A percentile compares a stretch with the other conserved stretches of the same genome.
These are phyloP conservation scores for Phycodurus eques DNA, from an alignment of 2,113 vertebrate genomes.

Conservation along the genomic window DNA sequence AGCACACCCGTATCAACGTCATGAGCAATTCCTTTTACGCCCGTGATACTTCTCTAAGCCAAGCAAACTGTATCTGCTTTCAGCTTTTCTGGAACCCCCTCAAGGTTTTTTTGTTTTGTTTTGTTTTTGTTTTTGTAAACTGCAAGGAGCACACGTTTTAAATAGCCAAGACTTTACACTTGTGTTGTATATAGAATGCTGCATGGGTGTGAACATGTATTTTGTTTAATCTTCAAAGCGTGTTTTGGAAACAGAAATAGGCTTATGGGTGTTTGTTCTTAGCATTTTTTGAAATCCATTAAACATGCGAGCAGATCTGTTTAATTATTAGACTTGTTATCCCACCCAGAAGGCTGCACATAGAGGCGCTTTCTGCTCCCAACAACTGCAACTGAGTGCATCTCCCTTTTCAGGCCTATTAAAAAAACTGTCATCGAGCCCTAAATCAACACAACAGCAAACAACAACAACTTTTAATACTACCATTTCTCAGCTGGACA, in stretches of 20 bases:
- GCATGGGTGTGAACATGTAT: neutral
- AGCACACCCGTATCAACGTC: conserved; percentile 19
- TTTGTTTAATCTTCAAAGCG: neutral
- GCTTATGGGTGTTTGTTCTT: neutral
- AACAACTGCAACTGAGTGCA: neutral
- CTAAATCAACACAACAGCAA: neutral
- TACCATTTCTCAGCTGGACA: too few species aligned
- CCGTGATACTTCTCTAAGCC: conserved; percentile 6
- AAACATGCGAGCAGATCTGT: neutral
- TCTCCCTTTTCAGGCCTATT: neutral
- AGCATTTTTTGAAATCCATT: neutral
- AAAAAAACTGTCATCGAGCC: neutral
- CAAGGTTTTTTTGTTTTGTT: neutral
- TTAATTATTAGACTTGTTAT: neutral
- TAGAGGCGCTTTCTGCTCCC: neutral
- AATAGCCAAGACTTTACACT: neutral
- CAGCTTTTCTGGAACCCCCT: neutral
- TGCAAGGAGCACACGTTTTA: neutral
- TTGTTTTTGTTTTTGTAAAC: neutral
- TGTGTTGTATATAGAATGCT: neutral
- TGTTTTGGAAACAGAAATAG: neutral
- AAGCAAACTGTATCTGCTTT: conserved; percentile 14
- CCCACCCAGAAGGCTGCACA: conserved; percentile 1
- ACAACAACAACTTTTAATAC: too few species aligned
- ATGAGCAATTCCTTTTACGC: conserved; percentile 2